Evolutionary conservation across 2,797 vertebrate species (phyloP).

Genomic region (Sebastes alutus): DNA sequence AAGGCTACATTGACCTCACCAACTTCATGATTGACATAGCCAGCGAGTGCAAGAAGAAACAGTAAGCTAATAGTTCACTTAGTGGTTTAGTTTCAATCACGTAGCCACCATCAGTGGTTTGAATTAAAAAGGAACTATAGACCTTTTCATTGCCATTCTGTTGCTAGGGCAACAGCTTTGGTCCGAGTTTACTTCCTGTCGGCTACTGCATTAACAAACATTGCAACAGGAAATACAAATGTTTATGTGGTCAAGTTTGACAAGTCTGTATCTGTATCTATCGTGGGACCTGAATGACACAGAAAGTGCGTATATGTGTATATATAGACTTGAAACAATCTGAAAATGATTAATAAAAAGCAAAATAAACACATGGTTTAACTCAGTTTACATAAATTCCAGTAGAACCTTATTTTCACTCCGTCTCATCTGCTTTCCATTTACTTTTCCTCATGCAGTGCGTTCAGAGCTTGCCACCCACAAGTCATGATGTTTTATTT

Average conservation of each 20-base stretch:
- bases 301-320: neutral
- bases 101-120: neutral
- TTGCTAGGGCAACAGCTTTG: too few relatives aligned
- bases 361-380: neutral
- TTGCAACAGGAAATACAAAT: too few relatives aligned
- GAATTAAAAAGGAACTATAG: neutral
- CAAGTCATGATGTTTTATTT: conserved; percentile 97
- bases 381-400: neutral
- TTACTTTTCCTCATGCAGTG: conserved; percentile 76
- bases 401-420: neutral
- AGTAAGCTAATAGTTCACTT: conserved; percentile 83
- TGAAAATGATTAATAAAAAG: neutral
- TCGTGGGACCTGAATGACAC: neutral
- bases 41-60: conserved; percentile 96
- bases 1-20: conserved; percentile 94
- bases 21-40: conserved; percentile 94
- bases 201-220: too few relatives aligned
- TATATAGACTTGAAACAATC: neutral
- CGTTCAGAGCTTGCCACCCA: conserved; percentile 95
- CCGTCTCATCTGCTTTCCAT: neutral
- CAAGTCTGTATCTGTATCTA: neutral
- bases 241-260: too few relatives aligned
- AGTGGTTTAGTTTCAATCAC: neutral
- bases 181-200: too few relatives aligned
- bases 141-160: too few relatives aligned